phyloP scores from a whole-genome alignment of 2,113 vertebrate species.

The Turdus rufiventris region DNA sequence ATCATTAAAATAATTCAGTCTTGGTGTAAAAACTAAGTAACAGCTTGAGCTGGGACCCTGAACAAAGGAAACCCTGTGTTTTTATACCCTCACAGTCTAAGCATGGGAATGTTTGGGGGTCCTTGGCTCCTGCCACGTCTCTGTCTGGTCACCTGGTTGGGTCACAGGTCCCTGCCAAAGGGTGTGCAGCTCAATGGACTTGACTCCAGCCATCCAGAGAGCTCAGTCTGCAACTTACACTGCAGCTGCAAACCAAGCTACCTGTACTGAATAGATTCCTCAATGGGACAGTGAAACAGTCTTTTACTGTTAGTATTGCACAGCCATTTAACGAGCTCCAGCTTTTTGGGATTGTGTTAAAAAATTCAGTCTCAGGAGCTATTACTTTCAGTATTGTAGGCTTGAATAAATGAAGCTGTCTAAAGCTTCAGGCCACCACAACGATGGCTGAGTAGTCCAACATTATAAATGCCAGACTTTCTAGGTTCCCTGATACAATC shows the following conservation, averaged over 20 bases:
- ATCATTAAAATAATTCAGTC: neutral
- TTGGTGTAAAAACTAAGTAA: neutral
- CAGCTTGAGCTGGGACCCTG: neutral
- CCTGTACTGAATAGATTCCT: neutral
- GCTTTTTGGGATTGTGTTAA: neutral
- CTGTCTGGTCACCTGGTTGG: neutral
- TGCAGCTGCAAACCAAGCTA: neutral
- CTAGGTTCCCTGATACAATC: neutral
- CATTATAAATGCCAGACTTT: neutral
- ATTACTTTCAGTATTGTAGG: neutral
- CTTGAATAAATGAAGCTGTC: neutral
- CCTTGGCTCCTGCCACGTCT: neutral
- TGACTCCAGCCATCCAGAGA: neutral
- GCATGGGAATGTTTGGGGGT: neutral
- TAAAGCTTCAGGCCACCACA: neutral
- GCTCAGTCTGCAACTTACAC: neutral
- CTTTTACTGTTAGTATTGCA: neutral
- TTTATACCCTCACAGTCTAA: neutral
- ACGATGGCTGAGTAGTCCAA: neutral
- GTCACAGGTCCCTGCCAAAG: neutral
- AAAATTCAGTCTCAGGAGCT: neutral
- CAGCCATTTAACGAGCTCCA: neutral
- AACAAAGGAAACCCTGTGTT: neutral
- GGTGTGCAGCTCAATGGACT: fast-evolving
- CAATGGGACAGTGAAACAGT: neutral